phyloP scores from a whole-genome alignment of 2,113 vertebrate genomes.

The Bubo bubo region DNA sequence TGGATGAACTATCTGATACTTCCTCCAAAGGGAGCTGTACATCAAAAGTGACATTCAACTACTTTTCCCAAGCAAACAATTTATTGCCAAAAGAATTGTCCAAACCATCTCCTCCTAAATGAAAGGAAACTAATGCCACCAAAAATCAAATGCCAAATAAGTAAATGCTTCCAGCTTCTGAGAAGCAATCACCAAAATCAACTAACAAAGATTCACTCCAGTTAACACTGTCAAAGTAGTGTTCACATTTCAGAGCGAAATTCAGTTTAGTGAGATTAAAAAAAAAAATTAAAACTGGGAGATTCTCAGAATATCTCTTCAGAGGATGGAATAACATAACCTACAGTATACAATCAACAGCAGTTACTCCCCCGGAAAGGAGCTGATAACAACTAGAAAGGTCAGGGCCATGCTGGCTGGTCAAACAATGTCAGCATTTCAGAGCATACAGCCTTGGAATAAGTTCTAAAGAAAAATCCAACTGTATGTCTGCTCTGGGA shows the following conservation, averaged over 20 bases:
- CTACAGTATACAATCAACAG: not conserved
- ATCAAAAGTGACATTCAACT: not conserved
- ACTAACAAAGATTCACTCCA: not conserved
- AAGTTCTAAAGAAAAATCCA: not conserved
- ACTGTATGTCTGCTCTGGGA: not conserved
- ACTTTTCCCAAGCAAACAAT: not conserved
- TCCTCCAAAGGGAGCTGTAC: not conserved
- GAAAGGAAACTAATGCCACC: not conserved
- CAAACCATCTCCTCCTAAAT: not conserved
- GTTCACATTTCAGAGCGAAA: not conserved
- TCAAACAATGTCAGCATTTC: not conserved
- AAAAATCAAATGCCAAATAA: not conserved
- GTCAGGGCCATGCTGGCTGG: rapidly evolving
- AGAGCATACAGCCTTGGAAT: not conserved
- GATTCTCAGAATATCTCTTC: not conserved
- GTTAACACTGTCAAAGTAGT: not conserved
- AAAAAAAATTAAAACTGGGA: not conserved
- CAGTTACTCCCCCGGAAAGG: not conserved
- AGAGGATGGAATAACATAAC: not conserved
- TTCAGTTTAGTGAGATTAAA: not conserved
- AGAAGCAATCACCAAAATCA: not conserved
- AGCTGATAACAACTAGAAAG: not conserved
- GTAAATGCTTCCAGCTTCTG: not conserved
- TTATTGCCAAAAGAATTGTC: not conserved
- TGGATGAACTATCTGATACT: not conserved